Evolutionary conservation across 2,888 invertebrate species (phyloP).

Genomic region (Pogonocherus hispidulus): DNA sequence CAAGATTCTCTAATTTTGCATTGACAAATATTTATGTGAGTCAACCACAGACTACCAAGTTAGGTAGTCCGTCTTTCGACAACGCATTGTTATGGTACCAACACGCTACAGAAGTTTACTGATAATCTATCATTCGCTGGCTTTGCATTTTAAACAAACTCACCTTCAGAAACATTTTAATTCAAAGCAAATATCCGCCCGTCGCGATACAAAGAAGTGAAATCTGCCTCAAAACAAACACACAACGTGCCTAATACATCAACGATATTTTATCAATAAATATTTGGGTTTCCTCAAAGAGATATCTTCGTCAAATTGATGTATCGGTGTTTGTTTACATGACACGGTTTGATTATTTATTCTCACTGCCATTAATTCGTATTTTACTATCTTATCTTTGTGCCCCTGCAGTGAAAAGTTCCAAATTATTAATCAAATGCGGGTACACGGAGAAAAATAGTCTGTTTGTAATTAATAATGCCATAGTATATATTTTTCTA

Average conservation of each 20-base stretch:
- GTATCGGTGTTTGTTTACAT: slow-evolving; percentile 22
- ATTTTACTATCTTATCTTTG: slow-evolving; percentile 16
- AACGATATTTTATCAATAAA: slow-evolving; percentile 23
- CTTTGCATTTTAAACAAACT: too few relatives aligned
- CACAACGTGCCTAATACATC: background rate
- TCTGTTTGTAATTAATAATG: too few relatives aligned
- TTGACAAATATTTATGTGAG: too few relatives aligned
- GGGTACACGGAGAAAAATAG: too few relatives aligned
- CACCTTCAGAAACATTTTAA: background rate
- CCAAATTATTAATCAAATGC: too few relatives aligned
- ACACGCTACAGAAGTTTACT: background rate
- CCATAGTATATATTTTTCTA: too few relatives aligned
- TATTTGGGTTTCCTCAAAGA: slow-evolving; percentile 17
- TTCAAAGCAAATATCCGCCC: background rate
- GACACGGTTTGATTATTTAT: slow-evolving; percentile 13
- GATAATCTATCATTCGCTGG: background rate
- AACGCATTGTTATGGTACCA: too few relatives aligned
- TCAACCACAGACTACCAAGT: too few relatives aligned
- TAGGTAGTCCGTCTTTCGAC: too few relatives aligned
- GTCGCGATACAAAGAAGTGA: background rate
- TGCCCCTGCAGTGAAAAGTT: too few relatives aligned
- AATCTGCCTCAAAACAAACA: background rate
- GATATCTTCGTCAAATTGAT: slow-evolving; percentile 13
- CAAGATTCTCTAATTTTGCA: too few relatives aligned
- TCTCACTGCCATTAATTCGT: slow-evolving; percentile 17